Evolutionary conservation across 2,113 vertebrate species (phyloP).

Genomic region (Pelecanoides urinatrix): DNA sequence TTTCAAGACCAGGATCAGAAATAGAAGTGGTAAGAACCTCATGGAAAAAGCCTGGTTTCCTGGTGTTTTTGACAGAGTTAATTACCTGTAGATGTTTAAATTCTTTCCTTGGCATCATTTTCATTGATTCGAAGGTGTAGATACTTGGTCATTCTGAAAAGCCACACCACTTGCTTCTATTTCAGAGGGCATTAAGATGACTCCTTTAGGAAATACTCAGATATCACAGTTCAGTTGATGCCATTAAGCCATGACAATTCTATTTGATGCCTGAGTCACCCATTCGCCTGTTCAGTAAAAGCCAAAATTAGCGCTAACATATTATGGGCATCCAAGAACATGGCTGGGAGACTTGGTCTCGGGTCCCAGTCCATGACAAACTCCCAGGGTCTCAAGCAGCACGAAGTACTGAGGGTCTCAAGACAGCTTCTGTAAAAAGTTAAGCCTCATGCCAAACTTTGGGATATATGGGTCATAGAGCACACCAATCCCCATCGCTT

Average conservation of each 20-base stretch:
- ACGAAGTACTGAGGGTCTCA: not conserved
- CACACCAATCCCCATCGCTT: not conserved
- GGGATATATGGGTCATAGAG: not conserved
- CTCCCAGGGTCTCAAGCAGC: not conserved
- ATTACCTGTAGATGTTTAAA: not conserved
- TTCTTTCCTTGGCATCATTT: not conserved
- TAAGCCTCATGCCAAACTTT: not conserved
- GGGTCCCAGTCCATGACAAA: not conserved
- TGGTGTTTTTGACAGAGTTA: not conserved
- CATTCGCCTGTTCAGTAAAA: not conserved
- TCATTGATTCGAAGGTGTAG: not conserved
- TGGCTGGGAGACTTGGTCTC: not conserved
- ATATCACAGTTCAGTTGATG: not conserved
- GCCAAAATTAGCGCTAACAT: not conserved
- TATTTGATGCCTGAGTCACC: not conserved
- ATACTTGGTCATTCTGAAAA: not conserved
- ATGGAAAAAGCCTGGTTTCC: not conserved
- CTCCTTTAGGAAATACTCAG: not conserved
- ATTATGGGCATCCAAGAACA: not conserved
- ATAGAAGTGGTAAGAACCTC: conserved; percentile 1
- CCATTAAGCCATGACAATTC: not conserved
- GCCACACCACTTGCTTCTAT: not conserved
- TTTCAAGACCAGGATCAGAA: conserved; percentile 13
- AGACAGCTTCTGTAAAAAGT: not conserved
- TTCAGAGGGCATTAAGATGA: not conserved